Evolutionary conservation across 2,113 vertebrate genomes (phyloP), one percentile per base, ranked within the genome.

Genomic region (Puffinus mauretanicus): DNA sequence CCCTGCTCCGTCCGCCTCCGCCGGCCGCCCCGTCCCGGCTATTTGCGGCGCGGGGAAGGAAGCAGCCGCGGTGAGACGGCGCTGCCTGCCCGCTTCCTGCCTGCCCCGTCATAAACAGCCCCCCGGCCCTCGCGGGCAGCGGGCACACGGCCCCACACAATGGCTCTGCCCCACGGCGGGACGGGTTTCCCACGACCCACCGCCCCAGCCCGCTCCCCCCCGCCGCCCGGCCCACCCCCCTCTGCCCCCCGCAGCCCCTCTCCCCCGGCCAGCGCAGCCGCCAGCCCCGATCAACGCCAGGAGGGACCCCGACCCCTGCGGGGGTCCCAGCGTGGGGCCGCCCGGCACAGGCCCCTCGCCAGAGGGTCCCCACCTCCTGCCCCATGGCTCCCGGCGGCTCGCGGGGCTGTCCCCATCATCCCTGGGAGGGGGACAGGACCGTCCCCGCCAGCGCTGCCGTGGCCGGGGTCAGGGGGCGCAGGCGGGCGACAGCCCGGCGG

Each of bases 381-480:
- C 44, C 44, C 34, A 16, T 3, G 1, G 32, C 44, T 51, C 25
- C 54, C 11, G 16, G 54, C 29, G 6, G 27, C 16, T 55, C 54
- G 10, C 4, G 6, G 55, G 24, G 62, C 52, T 30, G 58, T 25
- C 13, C 19, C 40, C 10, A 18, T 11, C 57, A 38, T 2, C 29
- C 47, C 57, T 18, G 57, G 51, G 58, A 72, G 10, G 27, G 34
- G 67, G 61, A 73, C 29, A 11, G 66, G 38, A 29, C 32, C 2
- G 2, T 57, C 44, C 57, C 44, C 7, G 1, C 15, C 67, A 75
- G 34, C 30, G 5, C 20, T 57, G 71, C 94, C 18, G 13, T 29
- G 90, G 90, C 64, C 7, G 77, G 60, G 96, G 92, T 88, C 95
- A 96, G 73, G 80, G 86, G 91, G 65, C 55, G 16, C 21, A 30